phyloP scores from a whole-genome alignment of 2,113 vertebrate species.

The Stercorarius parasiticus region DNA sequence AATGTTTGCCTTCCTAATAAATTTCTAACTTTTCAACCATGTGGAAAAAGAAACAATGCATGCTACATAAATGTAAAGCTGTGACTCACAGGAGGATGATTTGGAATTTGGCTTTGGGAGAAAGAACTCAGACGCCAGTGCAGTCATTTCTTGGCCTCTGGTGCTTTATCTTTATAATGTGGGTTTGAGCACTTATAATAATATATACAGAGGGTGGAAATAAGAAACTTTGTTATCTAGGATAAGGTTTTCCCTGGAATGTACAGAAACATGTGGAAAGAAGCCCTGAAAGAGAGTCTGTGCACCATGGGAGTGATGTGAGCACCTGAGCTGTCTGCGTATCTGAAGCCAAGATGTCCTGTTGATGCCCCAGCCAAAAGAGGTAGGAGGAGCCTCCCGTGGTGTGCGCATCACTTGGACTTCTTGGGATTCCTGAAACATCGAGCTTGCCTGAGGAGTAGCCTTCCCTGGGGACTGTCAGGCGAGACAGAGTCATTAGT shows the following conservation, averaged over 20 bases:
- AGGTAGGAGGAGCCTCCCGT: not conserved
- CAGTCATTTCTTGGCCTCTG: not conserved
- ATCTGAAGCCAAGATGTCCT: not conserved
- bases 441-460: not conserved
- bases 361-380: not conserved
- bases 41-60: not conserved
- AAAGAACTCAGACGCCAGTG: not conserved
- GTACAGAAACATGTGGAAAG: rapidly evolving
- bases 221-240: not conserved
- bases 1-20: not conserved
- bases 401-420: not conserved
- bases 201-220: not conserved
- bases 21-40: not conserved
- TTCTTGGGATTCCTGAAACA: not conserved
- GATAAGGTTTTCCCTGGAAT: not conserved
- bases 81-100: not conserved
- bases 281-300: not conserved
- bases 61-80: not conserved
- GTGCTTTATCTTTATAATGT: not conserved
- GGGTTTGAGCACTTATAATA: not conserved
- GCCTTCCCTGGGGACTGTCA: not conserved
- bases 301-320: rapidly evolving
- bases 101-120: not conserved
- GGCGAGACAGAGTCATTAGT: not conserved
- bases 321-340: not conserved